Evolutionary conservation across 2,113 vertebrate genomes (phyloP), one percentile per base, ranked within the genome.

Genomic region (Malaclemys terrapin): DNA sequence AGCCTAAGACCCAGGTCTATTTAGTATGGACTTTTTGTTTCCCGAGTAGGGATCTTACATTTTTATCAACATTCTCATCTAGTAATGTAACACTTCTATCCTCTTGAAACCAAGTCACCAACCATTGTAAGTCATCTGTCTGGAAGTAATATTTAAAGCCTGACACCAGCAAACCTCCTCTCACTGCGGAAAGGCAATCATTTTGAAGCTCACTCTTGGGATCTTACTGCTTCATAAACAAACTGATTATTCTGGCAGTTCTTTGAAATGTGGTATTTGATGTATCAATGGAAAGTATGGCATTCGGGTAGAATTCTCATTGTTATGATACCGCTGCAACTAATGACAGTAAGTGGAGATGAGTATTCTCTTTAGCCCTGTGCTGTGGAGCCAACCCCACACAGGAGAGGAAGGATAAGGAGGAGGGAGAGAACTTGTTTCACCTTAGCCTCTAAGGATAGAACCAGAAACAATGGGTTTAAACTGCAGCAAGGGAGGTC

Each of bases 251-350:
- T 93, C 72, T 86, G 83, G 0, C 0, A 76, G 84, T 42, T 76
- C 2, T 0, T 2, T 78, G 54, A 85, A 79, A 54, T 35, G 35
- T 3, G n/a, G 57, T 29, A 84, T 62, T 54, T 89, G 62, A 69
- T 27, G 82, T 76, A 45, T 0, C 0, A 0, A 59, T 42, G 57
- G 49, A 49, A 84, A 89, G 75, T 53, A 24, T 88, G 89, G 82
- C 50, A 62, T 11, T 38, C 20, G 75, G 82, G 49, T 11, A 27
- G 59, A 92, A 56, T 29, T 5, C 27, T 65, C 4, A 1, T 1
- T 65, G 11, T 27, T 35, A 16, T 8, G n/a, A 82, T 84, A 76
- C 65, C 80, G 31, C 82, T 82, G 82, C 56, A 69, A 72, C 59
- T 47, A 29, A 45, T 89, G 24, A 59, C 2, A 82, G 8, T 57